Conservation (phyloP, 2,888 invertebrate genomes). For the Protodeltote pygarga region DNA sequence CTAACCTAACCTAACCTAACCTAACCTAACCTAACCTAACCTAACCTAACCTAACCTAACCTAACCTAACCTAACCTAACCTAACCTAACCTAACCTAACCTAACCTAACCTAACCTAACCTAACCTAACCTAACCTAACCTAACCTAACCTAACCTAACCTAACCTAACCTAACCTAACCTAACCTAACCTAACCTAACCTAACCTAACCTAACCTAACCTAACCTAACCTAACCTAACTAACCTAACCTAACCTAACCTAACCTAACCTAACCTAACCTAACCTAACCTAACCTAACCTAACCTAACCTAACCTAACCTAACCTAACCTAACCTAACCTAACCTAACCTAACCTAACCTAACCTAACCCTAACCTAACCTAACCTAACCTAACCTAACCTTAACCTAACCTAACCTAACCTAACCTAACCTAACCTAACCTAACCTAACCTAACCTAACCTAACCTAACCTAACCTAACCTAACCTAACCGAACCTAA, state of each 20-base stretch:
- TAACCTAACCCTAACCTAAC: constrained; percentile 32
- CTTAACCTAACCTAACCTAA: constrained; percentile 32
- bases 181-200: constrained; percentile 31
- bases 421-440: constrained; percentile 30
- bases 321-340: constrained; percentile 33
- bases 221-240: constrained; percentile 34
- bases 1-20: constrained; percentile 40
- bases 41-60: constrained; percentile 33
- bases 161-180: constrained; percentile 26
- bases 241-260: constrained; percentile 12
- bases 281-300: constrained; percentile 33
- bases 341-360: constrained; percentile 33
- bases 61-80: constrained; percentile 32
- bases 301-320: constrained; percentile 33
- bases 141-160: constrained; percentile 21
- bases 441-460: constrained; percentile 29
- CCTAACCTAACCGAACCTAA: constrained; percentile 28
- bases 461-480: constrained; percentile 27
- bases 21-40: constrained; percentile 37
- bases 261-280: constrained; percentile 24
- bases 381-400: constrained; percentile 22
- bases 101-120: constrained; percentile 37
- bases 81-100: constrained; percentile 21
- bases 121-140: constrained; percentile 24
- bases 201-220: constrained; percentile 35